Base-by-base conservation (phyloP, 2,113 vertebrate species). In the Nanorana parkeri region DNA sequence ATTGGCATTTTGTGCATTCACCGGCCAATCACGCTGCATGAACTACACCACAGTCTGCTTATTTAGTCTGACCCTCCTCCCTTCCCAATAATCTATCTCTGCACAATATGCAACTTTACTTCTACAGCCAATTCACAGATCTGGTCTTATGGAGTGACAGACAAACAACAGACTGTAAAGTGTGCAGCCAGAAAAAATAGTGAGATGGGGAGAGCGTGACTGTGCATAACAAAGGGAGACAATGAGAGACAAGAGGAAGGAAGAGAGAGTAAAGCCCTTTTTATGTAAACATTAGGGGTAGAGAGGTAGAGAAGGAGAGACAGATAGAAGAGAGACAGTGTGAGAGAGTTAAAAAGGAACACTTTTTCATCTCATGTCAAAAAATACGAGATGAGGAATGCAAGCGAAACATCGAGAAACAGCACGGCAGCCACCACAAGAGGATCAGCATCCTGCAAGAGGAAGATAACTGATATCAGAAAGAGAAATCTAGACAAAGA, bases 211-310 rank as follows among this genome's bases (percentile, higher is more conserved):
- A 79, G 29, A 36, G 20, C 19, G 47, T 41, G 32, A 56, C 65
- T 52, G 15, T 58, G 19, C n/a, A 24, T 65, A 47, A 72, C 41
- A 15, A 64, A 51, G 19, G n/a, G 4, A 36, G n/a, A 78, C 11
- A 84, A 24, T 64, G 66, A 51, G 54, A 84, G 72, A 56, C 58
- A 78, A 71, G 8, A 72, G 78, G 85, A 21, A 60, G 72, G 29
- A 41, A 68, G 63, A 73, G 71, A 77, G 24, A 78, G 84, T 47
- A 84, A 82, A 84, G 85, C 84, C 81, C 24, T 64, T 69, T 54
- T 23, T 81, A 84, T 85, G 86, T 84, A 84, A 86, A 67, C 58
- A 74, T 76, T 68, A 55, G 85, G 83, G 84, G 69, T 56, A 76
- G 78, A 86, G 78, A 71, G 80, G 77, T 83, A 83, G 80, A 76